A percentile compares a stretch with the other conserved stretches of the same genome.
These are phyloP conservation scores for Latheticus oryzae DNA, from an alignment of 2,888 invertebrate genomes.

Conservation along the genomic window DNA sequence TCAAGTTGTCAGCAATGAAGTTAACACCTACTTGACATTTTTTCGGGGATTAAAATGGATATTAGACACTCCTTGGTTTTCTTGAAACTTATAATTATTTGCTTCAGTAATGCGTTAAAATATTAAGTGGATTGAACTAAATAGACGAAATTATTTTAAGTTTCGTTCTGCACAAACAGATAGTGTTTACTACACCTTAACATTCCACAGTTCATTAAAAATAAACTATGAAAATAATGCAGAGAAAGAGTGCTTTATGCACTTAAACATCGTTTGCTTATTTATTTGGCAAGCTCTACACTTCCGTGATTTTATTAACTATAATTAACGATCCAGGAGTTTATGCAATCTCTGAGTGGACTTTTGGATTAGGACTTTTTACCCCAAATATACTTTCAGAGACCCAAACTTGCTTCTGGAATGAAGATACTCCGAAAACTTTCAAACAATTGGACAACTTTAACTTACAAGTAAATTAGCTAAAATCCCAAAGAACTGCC, in stretches of 20 bases:
- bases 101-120: no score
- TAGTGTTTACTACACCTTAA: slow-evolving; percentile 15
- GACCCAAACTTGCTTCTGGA: no score
- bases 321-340: no score
- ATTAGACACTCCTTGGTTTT: slow-evolving; percentile 2
- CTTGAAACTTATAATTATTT: slow-evolving; percentile 4
- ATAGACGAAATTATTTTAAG: no score
- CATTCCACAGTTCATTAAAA: slow-evolving; percentile 10
- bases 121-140: no score
- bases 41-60: slow-evolving; percentile 1
- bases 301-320: slow-evolving; percentile 15
- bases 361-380: no score
- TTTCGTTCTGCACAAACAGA: slow-evolving; percentile 2
- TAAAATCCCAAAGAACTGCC: no score
- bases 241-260: slow-evolving; percentile 9
- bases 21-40: not conserved
- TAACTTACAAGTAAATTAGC: no score
- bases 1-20: not conserved
- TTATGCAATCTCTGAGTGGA: no score
- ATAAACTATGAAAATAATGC: slow-evolving; percentile 17
- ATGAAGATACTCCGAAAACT: no score
- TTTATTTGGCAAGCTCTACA: not conserved
- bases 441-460: no score
- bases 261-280: slow-evolving; percentile 7
- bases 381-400: no score